Evolutionary conservation across 2,113 vertebrate genomes (phyloP).

Genomic region (Centropus bengalensis): DNA sequence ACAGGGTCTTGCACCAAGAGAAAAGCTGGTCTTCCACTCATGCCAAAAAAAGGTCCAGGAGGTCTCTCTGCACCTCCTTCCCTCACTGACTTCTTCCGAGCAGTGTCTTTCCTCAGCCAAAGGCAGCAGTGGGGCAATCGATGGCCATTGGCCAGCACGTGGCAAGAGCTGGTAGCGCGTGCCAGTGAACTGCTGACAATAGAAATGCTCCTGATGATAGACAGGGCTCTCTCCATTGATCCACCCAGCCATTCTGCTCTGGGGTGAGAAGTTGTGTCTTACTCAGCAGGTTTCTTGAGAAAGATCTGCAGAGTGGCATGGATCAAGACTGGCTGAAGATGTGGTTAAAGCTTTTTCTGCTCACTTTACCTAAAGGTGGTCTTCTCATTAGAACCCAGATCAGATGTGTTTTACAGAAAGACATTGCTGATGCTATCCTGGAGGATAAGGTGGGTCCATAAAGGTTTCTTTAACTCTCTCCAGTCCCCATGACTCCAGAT

Average conservation of each 20-base stretch:
- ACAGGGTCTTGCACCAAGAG: background rate
- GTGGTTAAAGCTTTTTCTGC: background rate
- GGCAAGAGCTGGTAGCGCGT: rapidly evolving
- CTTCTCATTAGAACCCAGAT: background rate
- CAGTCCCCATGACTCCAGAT: background rate
- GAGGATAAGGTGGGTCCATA: background rate
- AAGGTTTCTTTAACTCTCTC: background rate
- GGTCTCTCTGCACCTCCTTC: background rate
- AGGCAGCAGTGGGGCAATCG: background rate
- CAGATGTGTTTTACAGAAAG: background rate
- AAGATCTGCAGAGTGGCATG: rapidly evolving
- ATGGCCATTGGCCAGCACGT: rapidly evolving
- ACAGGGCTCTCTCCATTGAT: background rate
- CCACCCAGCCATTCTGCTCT: background rate
- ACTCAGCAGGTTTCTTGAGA: background rate
- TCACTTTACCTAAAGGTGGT: background rate
- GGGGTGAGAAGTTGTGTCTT: background rate
- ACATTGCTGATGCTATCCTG: background rate
- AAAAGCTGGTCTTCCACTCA: background rate
- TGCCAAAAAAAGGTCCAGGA: background rate
- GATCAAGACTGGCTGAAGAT: background rate
- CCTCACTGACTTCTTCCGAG: background rate
- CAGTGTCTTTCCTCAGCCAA: background rate
- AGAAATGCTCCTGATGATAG: background rate
- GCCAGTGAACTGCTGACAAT: background rate